These are phyloP conservation scores for Acromyrmex charruanus DNA, from an alignment of 1,140 invertebrate genomes.

Conservation along the genomic window DNA sequence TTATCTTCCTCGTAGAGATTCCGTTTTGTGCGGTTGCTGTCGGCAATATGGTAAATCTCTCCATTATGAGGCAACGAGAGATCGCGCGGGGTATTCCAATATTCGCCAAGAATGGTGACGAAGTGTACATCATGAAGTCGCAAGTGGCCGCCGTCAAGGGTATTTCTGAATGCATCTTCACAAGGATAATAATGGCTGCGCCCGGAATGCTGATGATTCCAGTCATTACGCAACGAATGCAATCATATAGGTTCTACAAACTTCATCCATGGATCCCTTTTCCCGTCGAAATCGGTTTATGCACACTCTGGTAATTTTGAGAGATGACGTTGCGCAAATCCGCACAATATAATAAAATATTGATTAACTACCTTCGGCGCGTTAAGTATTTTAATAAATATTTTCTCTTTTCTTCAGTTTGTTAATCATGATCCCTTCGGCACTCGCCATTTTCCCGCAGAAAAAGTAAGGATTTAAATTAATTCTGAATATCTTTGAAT, in stretches of 20 bases:
- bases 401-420: conserved; percentile 18
- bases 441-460: conserved; percentile 57
- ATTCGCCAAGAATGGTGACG: conserved; percentile 6
- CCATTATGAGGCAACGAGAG: conserved; percentile 89
- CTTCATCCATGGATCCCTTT: conserved; percentile 11
- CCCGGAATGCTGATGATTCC: conserved; percentile 86
- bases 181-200: conserved; percentile 89
- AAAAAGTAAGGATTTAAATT: conserved; percentile 55
- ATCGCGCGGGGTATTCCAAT: conserved; percentile 85
- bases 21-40: conserved; percentile 89
- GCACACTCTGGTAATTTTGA: conserved; percentile 45
- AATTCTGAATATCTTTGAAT: background rate
- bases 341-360: background rate
- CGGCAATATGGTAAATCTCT: conserved; percentile 89
- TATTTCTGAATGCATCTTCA: conserved; percentile 89
- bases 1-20: conserved; percentile 52
- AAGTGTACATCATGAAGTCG: conserved; percentile 67
- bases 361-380: background rate
- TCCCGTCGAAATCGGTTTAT: conserved; percentile 30
- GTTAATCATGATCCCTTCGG: conserved; percentile 53
- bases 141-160: conserved; percentile 86
- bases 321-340: background rate
- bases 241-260: conserved; percentile 43
- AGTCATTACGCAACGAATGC: conserved; percentile 40
- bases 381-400: background rate